Evolutionary conservation across 2,888 invertebrate genomes (phyloP).

Genomic region (Monochamus alternatus): DNA sequence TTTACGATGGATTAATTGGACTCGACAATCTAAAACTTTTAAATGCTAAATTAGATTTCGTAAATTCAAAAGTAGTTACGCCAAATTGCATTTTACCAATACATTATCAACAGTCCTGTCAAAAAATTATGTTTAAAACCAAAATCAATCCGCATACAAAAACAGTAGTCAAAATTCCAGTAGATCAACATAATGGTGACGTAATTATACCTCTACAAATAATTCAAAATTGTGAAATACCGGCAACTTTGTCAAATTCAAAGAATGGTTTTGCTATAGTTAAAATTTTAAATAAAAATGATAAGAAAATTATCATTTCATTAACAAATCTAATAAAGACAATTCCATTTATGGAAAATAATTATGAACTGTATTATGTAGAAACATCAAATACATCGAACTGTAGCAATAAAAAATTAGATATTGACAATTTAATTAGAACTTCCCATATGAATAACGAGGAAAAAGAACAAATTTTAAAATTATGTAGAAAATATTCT

Average conservation of each 20-base stretch:
- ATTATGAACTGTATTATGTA: background rate
- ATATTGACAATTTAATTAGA: slow-evolving; percentile 1
- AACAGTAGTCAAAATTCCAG: background rate
- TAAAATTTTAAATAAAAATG: background rate
- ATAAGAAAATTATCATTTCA: background rate
- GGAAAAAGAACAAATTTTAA: background rate
- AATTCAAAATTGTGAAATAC: background rate
- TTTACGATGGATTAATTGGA: background rate
- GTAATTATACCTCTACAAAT: background rate
- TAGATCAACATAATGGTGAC: background rate
- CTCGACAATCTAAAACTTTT: too few relatives aligned
- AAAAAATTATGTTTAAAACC: background rate
- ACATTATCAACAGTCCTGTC: background rate
- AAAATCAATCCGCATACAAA: background rate
- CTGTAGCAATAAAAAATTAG: background rate
- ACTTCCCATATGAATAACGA: background rate
- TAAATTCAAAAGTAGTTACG: too few relatives aligned
- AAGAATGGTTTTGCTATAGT: background rate
- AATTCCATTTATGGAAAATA: background rate
- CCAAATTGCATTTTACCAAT: too few relatives aligned
- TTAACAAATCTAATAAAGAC: background rate
- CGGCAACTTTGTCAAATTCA: background rate
- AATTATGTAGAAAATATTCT: slow-evolving; percentile 2
- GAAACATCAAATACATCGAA: too few relatives aligned
- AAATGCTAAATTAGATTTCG: too few relatives aligned